Percentiles rank a stretch among this genome's conserved stretches.
phyloP scores from a whole-genome alignment of 2,797 vertebrate genomes.

The Syncerus caffer region DNA sequence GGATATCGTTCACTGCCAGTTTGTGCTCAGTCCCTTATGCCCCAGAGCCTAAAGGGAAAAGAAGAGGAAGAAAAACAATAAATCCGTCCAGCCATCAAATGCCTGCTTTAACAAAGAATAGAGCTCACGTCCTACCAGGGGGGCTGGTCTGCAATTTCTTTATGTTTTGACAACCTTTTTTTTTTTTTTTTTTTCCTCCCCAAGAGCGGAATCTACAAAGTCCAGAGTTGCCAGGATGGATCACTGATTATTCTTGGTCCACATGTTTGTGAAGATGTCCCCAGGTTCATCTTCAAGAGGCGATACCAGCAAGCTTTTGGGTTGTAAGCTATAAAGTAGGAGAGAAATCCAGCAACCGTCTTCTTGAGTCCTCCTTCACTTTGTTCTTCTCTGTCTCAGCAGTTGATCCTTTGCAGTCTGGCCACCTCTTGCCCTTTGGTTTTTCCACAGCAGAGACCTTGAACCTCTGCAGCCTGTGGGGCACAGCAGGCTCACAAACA shows the following conservation, averaged over 20 bases:
- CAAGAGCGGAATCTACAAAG: neutral
- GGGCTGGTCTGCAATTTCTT: neutral
- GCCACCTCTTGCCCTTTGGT: neutral
- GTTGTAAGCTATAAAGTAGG: neutral
- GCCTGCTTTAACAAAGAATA: neutral
- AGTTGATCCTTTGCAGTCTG: neutral
- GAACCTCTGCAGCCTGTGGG: neutral
- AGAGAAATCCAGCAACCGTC: neutral
- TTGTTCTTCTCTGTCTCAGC: neutral
- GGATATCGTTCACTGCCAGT: conserved; percentile 61
- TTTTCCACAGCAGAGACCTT: neutral
- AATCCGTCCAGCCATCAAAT: neutral
- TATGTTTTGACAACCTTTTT: neutral
- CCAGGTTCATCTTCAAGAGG: neutral
- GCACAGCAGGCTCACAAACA: neutral
- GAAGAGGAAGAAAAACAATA: neutral
- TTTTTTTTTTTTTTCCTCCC: neutral
- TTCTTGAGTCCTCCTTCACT: neutral
- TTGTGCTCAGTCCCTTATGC: conserved; percentile 45
- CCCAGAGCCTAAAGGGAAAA: conserved; percentile 36
- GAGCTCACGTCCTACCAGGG: neutral
- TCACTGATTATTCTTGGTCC: neutral
- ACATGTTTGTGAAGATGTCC: neutral
- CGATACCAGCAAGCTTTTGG: neutral
- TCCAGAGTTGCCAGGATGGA: neutral